phyloP scores from a whole-genome alignment of 2,797 vertebrate genomes.

The Rallus crepitans region DNA sequence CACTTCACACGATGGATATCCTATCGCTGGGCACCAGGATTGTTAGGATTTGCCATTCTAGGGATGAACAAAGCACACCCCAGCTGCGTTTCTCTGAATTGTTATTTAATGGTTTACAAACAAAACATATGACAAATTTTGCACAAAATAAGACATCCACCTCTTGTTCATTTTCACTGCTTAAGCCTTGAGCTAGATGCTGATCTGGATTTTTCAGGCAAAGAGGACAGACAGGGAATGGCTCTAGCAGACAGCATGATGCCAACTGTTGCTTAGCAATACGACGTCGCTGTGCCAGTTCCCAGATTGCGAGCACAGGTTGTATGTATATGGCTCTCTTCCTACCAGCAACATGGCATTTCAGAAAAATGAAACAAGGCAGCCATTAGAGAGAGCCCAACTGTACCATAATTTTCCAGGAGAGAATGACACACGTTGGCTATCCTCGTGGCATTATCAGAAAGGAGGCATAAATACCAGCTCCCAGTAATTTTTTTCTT shows the following conservation, averaged over 20 bases:
- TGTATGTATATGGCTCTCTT: background rate
- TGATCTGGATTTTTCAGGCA: background rate
- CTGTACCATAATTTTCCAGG: background rate
- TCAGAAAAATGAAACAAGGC: constrained; percentile 17
- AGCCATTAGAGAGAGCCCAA: constrained; percentile 5
- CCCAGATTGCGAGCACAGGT: constrained; percentile 42
- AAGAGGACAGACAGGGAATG: background rate
- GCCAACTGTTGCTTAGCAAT: constrained; percentile 65
- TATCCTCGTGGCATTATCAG: background rate
- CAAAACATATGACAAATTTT: background rate
- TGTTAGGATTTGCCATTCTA: background rate
- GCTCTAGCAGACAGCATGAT: background rate
- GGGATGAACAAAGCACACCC: background rate
- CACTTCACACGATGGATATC: background rate
- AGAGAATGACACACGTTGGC: background rate
- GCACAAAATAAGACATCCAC: background rate
- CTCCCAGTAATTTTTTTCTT: background rate
- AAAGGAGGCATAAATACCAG: constrained; percentile 14
- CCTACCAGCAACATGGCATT: constrained; percentile 51
- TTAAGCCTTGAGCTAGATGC: background rate
- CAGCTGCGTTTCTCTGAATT: background rate
- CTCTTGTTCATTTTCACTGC: background rate
- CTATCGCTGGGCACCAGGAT: background rate
- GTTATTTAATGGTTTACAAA: background rate
- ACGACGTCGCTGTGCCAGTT: background rate